phyloP scores from a whole-genome alignment of 2,888 invertebrate species.

The Dione juno region DNA sequence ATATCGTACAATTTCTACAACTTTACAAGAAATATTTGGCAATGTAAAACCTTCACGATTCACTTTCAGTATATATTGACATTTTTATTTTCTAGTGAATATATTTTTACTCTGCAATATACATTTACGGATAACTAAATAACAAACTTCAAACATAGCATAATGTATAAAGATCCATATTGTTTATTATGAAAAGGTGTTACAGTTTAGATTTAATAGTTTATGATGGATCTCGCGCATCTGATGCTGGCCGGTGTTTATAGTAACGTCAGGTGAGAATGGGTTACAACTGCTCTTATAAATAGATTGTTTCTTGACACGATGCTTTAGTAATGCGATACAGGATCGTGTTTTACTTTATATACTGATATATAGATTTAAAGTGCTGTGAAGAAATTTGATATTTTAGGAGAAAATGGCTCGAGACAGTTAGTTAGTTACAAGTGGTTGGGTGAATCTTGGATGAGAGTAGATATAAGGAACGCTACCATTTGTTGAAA shows the following conservation, averaged over 20 bases:
- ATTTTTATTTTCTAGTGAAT: no score
- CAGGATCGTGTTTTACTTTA: background rate
- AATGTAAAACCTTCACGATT: no score
- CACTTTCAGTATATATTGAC: no score
- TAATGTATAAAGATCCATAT: background rate
- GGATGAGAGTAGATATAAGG: background rate
- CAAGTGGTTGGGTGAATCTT: background rate
- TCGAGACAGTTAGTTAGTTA: background rate
- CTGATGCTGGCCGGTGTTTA: constrained; percentile 8
- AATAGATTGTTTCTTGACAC: constrained; percentile 6
- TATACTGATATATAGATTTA: constrained; percentile 1
- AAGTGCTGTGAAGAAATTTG: background rate
- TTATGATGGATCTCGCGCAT: constrained; percentile 2
- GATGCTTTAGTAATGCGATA: constrained; percentile 2
- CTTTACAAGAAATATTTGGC: no score
- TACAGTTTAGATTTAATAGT: background rate
- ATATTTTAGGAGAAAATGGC: background rate
- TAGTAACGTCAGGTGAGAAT: constrained; percentile 20
- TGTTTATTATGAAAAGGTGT: constrained; percentile 14
- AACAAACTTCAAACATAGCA: no score
- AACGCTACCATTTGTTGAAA: no score
- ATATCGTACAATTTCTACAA: no score
- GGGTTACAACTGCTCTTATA: constrained; percentile 25
- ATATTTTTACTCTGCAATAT: no score
- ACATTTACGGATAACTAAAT: no score